Evolutionary conservation across 2,797 vertebrate genomes (phyloP).

Genomic region (Esox masquinongy): DNA sequence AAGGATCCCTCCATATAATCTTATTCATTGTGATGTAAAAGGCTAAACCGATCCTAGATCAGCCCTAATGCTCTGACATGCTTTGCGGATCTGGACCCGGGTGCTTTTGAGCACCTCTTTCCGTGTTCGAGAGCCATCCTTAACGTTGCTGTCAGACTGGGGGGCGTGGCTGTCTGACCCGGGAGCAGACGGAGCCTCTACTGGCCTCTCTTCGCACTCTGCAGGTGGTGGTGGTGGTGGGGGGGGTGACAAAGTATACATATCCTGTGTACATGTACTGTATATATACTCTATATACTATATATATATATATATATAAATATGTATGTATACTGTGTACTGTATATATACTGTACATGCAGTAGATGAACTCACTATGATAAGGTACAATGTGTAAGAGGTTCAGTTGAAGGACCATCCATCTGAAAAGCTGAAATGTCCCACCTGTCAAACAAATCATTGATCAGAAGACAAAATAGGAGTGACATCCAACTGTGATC

Average conservation of each 20-base stretch:
- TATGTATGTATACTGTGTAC: too few relatives aligned
- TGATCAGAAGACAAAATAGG: too few relatives aligned
- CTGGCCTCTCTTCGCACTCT: conserved; percentile 64
- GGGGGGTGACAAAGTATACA: not conserved
- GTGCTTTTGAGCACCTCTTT: not conserved
- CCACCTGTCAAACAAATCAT: too few relatives aligned
- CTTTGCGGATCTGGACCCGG: not conserved
- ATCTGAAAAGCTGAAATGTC: too few relatives aligned
- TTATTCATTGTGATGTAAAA: not conserved
- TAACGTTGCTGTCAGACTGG: conserved; percentile 67
- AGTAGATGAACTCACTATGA: too few relatives aligned
- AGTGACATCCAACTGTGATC: too few relatives aligned
- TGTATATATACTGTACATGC: conserved; percentile 18
- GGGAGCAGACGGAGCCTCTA: conserved; percentile 67
- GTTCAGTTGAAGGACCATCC: too few relatives aligned
- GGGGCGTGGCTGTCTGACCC: conserved; percentile 65
- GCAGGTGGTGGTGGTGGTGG: conserved; percentile 59
- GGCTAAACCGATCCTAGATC: not conserved
- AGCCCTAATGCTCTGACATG: not conserved
- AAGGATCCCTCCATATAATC: not conserved
- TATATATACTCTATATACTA: not conserved
- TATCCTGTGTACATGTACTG: conserved; percentile 18
- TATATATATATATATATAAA: too few relatives aligned
- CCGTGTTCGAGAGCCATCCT: conserved; percentile 32
- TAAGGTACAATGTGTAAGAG: too few relatives aligned